phyloP scores from a whole-genome alignment of 2,797 vertebrate genomes.

The Centropyge bicolor region DNA sequence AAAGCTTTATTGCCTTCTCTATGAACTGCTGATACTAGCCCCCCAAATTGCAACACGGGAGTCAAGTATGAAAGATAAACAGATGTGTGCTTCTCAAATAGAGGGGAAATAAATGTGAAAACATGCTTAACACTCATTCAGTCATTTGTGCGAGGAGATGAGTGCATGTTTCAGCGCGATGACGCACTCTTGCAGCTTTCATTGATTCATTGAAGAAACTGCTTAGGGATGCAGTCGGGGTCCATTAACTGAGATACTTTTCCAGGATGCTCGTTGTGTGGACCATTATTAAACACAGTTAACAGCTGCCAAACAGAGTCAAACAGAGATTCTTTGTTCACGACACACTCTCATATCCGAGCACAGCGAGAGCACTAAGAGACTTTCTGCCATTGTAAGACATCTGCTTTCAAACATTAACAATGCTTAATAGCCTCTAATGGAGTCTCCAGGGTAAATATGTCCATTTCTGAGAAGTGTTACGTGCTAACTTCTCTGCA shows the following conservation, averaged over 20 bases:
- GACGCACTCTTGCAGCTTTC: slow-evolving; percentile 59
- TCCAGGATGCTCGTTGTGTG: slow-evolving; percentile 69
- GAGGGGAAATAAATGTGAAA: slow-evolving; percentile 33
- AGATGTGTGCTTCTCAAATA: slow-evolving; percentile 41
- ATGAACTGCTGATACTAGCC: slow-evolving; percentile 18
- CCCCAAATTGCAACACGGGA: slow-evolving; percentile 36
- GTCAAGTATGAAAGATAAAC: slow-evolving; percentile 50
- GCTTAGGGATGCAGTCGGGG: slow-evolving; percentile 64
- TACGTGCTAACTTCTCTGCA: slow-evolving; percentile 29
- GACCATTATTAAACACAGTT: slow-evolving; percentile 79
- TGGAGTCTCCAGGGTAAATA: slow-evolving; percentile 63
- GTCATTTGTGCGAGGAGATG: slow-evolving; percentile 38
- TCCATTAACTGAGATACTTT: slow-evolving; percentile 73
- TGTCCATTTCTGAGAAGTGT: slow-evolving; percentile 45
- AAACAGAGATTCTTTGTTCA: slow-evolving; percentile 67
- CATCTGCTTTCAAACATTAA: slow-evolving; percentile 78
- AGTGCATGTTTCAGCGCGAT: slow-evolving; percentile 52
- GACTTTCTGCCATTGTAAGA: slow-evolving; percentile 63
- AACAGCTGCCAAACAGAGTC: slow-evolving; percentile 71
- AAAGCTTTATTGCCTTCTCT: slow-evolving; percentile 22
- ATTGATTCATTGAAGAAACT: slow-evolving; percentile 65
- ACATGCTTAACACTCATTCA: slow-evolving; percentile 55
- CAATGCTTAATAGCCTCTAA: slow-evolving; percentile 67
- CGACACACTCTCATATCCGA: slow-evolving; percentile 61
- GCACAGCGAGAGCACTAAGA: slow-evolving; percentile 64